These are phyloP conservation scores for Antechinus flavipes DNA, from an alignment of 2,113 vertebrate genomes.

Conservation along the genomic window DNA sequence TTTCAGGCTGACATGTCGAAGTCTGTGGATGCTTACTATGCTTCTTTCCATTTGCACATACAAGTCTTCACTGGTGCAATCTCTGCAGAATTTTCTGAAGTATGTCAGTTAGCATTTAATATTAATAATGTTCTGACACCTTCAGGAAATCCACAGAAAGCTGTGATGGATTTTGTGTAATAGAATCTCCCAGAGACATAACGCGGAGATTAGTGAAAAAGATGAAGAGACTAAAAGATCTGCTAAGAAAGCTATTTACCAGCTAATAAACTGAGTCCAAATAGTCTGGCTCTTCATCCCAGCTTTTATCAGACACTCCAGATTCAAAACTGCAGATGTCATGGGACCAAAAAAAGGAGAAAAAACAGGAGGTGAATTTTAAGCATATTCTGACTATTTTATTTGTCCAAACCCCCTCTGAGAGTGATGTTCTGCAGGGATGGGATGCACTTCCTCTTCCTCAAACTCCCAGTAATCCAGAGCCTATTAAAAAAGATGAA, in stretches of 20 bases:
- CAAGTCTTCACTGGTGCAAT: not conserved
- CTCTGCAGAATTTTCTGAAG: not conserved
- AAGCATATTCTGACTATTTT: constrained; percentile 48
- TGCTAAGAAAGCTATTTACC: constrained; percentile 65
- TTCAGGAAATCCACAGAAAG: constrained; percentile 27
- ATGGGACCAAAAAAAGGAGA: constrained; percentile 48
- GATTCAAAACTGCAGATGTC: constrained; percentile 66
- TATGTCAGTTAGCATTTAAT: constrained; percentile 7
- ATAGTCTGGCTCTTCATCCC: constrained; percentile 37
- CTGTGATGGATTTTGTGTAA: constrained; percentile 47
- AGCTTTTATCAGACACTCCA: constrained; percentile 43
- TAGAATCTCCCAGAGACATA: constrained; percentile 52
- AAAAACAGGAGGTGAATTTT: constrained; percentile 62
- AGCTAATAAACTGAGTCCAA: constrained; percentile 72
- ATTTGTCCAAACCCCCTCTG: constrained; percentile 61
- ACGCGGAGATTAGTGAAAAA: constrained; percentile 46
- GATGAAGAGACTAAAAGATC: constrained; percentile 68
- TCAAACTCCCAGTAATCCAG: not conserved
- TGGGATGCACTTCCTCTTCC: not conserved
- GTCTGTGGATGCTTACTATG: not conserved
- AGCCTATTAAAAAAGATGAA: constrained; percentile 15
- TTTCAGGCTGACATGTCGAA: not conserved
- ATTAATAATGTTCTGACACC: constrained; percentile 41
- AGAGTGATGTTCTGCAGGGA: constrained; percentile 46
- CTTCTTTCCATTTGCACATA: not conserved